These are phyloP conservation scores for Drymodes brunneopygia DNA, from an alignment of 2,113 vertebrate genomes.

Conservation along the genomic window DNA sequence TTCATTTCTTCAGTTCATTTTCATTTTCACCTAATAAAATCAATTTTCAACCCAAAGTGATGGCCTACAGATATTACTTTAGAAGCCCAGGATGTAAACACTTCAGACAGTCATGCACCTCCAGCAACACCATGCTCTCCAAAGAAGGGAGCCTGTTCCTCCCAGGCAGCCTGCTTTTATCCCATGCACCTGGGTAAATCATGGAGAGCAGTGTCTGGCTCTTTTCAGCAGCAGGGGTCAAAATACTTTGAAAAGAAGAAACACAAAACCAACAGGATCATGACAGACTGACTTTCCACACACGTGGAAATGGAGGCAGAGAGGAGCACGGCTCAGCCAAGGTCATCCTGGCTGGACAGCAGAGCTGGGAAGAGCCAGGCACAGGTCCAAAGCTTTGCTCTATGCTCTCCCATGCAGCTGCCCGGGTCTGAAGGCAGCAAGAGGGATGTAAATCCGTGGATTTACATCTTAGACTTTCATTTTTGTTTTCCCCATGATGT, in stretches of 20 bases:
- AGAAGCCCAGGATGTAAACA: slow-evolving; percentile 49
- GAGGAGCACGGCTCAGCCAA: background rate
- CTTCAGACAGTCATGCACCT: slow-evolving; percentile 6
- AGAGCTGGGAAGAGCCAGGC: background rate
- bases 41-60: slow-evolving; percentile 55
- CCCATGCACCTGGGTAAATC: slow-evolving; percentile 1
- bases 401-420: background rate
- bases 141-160: slow-evolving; percentile 5
- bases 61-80: slow-evolving; percentile 56
- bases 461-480: background rate
- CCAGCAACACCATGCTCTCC: background rate
- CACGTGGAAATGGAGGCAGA: background rate
- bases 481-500: background rate
- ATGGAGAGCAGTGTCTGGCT: slow-evolving; percentile 21
- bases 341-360: background rate
- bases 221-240: slow-evolving; percentile 58
- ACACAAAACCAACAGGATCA: background rate
- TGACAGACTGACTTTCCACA: background rate
- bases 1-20: slow-evolving; percentile 61
- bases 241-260: background rate
- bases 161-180: slow-evolving; percentile 15
- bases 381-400: background rate
- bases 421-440: background rate
- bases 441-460: background rate
- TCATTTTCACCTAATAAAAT: slow-evolving; percentile 69